Evolutionary conservation across 2,797 vertebrate species (phyloP).

Genomic region (Taeniopygia guttata): DNA sequence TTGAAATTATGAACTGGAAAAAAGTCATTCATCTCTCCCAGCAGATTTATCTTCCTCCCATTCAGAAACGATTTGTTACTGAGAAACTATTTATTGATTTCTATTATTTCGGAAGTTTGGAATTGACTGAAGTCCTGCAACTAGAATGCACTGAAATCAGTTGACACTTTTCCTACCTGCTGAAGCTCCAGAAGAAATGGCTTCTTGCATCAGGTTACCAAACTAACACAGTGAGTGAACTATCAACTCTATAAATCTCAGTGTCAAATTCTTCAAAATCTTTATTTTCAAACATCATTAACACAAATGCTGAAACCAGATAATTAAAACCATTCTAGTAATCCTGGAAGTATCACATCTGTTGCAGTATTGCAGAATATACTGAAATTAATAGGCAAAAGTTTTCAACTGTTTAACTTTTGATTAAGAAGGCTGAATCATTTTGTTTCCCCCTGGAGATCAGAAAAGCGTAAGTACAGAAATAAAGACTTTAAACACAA

Average conservation of each 20-base stretch:
- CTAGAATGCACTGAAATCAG: not conserved
- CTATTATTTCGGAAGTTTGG: not conserved
- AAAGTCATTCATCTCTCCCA: not conserved
- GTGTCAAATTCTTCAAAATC: not conserved
- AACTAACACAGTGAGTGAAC: not conserved
- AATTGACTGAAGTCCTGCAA: not conserved
- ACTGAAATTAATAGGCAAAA: not conserved
- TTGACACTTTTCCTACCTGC: not conserved
- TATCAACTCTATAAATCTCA: not conserved
- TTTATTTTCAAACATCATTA: not conserved
- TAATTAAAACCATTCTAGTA: not conserved
- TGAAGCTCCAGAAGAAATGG: not conserved
- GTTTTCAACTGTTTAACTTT: not conserved
- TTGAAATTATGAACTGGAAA: not conserved
- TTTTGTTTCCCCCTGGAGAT: not conserved
- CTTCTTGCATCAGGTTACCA: not conserved
- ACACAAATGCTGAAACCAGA: not conserved
- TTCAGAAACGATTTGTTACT: not conserved
- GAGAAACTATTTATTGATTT: not conserved
- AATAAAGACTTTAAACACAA: not conserved
- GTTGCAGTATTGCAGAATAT: not conserved
- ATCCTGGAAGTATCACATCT: not conserved
- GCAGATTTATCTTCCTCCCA: not conserved
- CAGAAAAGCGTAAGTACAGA: not conserved
- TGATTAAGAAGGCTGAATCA: not conserved